Conservation (phyloP, 2,888 invertebrate genomes). For the Phymatocera aterrima region DNA sequence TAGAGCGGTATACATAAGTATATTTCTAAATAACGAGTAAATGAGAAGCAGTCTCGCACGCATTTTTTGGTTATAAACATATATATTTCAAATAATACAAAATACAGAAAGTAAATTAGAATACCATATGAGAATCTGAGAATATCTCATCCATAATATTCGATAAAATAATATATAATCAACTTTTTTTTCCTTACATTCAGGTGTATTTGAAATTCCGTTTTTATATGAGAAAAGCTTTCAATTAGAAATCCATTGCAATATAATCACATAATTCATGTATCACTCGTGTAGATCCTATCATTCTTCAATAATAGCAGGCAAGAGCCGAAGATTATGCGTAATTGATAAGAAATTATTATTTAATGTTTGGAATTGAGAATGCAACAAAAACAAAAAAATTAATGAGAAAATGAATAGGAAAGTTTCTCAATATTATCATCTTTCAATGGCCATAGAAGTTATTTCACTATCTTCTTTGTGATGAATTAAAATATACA, state of each 20-base stretch:
- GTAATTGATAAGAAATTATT: background rate
- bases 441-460: constrained; percentile 50
- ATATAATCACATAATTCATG: constrained; percentile 1
- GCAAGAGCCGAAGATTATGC: background rate
- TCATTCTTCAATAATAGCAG: background rate
- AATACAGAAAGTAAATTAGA: background rate
- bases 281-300: background rate
- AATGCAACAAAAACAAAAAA: background rate
- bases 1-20: too few relatives aligned
- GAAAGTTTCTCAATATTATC: background rate
- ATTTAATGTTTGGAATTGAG: background rate
- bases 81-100: constrained; percentile 35
- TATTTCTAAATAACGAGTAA: too few relatives aligned
- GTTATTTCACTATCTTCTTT: constrained; percentile 61
- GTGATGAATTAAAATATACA: constrained; percentile 67
- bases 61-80: background rate
- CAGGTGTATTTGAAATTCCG: background rate
- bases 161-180: background rate
- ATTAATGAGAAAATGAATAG: too few relatives aligned
- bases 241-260: background rate
- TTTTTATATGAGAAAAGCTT: background rate
- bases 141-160: background rate
- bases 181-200: background rate
- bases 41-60: too few relatives aligned
- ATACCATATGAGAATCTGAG: constrained; percentile 1